These are phyloP conservation scores for Melopsittacus undulatus DNA, from an alignment of 2,797 vertebrate genomes.

Conservation along the genomic window DNA sequence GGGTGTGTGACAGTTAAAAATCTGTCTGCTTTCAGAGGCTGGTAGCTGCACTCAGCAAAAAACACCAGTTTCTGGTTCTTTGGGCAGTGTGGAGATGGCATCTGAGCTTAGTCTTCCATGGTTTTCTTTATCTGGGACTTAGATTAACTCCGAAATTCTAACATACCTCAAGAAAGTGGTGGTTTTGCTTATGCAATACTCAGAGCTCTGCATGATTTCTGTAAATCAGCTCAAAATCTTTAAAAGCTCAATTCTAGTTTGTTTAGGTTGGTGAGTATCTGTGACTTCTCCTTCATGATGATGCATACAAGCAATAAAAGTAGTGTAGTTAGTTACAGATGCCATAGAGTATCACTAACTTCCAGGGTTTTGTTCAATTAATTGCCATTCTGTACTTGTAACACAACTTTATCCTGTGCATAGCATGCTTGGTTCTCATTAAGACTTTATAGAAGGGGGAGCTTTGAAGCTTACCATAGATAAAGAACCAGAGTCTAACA, in stretches of 20 bases:
- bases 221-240: not conserved
- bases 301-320: not conserved
- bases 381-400: not conserved
- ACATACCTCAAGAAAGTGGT: accelerated
- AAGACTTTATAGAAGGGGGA: not conserved
- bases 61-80: slow-evolving; percentile 19
- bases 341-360: not conserved
- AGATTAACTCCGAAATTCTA: not conserved
- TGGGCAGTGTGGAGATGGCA: not conserved
- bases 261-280: not conserved
- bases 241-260: not conserved
- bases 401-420: not conserved
- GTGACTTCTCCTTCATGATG: not conserved
- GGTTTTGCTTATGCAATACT: not conserved
- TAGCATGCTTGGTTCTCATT: not conserved
- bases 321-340: not conserved
- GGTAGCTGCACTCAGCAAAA: slow-evolving; percentile 8
- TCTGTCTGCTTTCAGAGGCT: slow-evolving; percentile 41
- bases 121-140: not conserved
- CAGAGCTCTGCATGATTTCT: not conserved
- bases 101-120: not conserved
- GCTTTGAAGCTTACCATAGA: not conserved
- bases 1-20: slow-evolving; percentile 62
- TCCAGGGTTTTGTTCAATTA: not conserved
- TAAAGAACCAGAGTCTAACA: not conserved